Conservation (phyloP, 2,888 invertebrate species). For the Folsomia candida region DNA sequence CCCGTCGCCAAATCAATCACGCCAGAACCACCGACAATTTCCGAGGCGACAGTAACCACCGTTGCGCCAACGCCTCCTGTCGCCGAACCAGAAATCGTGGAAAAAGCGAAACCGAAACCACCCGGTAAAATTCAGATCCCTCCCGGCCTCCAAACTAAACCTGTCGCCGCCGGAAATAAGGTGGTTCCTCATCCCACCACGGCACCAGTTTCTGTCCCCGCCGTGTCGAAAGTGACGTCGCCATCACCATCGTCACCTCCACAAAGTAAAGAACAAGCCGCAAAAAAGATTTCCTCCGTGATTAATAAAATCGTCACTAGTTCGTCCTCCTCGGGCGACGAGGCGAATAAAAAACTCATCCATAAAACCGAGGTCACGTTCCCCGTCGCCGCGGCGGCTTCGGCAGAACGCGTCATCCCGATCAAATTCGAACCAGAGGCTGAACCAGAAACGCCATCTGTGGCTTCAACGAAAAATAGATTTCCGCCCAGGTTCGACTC, state of each 20-base stretch:
- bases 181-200: conserved; percentile 39
- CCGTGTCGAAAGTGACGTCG: conserved; percentile 44
- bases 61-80: background rate
- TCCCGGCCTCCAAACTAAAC: conserved; percentile 58
- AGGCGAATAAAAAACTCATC: conserved; percentile 11
- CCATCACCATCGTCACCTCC: conserved; percentile 19
- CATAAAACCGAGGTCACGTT: conserved; percentile 60
- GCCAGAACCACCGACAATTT: background rate
- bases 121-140: conserved; percentile 53
- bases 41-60: background rate
- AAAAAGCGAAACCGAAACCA: conserved; percentile 51
- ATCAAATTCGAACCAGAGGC: conserved; percentile 61
- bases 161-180: conserved; percentile 53
- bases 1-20: background rate
- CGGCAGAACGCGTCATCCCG: conserved; percentile 67
- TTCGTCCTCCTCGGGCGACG: conserved; percentile 15
- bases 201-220: conserved; percentile 40
- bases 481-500: conserved; percentile 14
- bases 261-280: conserved; percentile 46
- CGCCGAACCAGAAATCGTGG: background rate
- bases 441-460: conserved; percentile 51
- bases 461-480: conserved; percentile 2
- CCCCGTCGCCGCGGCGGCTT: conserved; percentile 57
- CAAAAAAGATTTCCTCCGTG: conserved; percentile 45
- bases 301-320: conserved; percentile 44